Evolutionary conservation across 2,888 invertebrate species (phyloP).

Genomic region (Hymenopus coronatus): DNA sequence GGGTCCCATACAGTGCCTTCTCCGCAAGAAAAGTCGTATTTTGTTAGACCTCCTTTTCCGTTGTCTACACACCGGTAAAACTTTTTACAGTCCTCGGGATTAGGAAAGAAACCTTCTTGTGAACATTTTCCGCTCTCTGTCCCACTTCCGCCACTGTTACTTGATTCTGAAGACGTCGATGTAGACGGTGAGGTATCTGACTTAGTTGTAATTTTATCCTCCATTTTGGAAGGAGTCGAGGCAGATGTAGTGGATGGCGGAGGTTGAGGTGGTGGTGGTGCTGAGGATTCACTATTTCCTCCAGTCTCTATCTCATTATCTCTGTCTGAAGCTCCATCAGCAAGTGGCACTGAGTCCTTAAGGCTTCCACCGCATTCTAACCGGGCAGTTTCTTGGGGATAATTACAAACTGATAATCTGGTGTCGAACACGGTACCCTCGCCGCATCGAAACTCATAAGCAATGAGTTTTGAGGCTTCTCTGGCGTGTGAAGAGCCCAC

Average conservation of each 20-base stretch:
- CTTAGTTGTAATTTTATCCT: background rate
- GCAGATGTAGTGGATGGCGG: background rate
- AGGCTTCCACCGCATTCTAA: conserved; percentile 57
- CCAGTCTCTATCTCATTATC: conserved; percentile 11
- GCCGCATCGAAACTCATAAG: conserved; percentile 59
- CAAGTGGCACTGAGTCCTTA: background rate
- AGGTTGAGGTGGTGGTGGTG: background rate
- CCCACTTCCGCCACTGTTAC: background rate
- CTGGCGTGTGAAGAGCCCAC: conserved; percentile 46
- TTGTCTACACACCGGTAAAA: conserved; percentile 67
- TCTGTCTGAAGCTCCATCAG: background rate
- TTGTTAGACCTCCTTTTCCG: conserved; percentile 57
- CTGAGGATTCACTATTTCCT: background rate
- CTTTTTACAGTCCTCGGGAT: conserved; percentile 59
- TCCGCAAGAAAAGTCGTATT: conserved; percentile 70
- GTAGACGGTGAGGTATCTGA: background rate
- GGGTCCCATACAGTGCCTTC: conserved; percentile 78
- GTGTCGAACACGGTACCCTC: conserved; percentile 74
- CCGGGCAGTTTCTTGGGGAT: conserved; percentile 65
- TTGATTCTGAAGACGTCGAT: background rate
- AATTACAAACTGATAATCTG: conserved; percentile 64
- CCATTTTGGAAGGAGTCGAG: background rate
- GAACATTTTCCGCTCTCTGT: conserved; percentile 45
- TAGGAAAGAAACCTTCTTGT: conserved; percentile 61
- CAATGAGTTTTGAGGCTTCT: background rate